Percentiles rank a stretch among this genome's conserved stretches.
These are phyloP conservation scores for Aplysina aerophoba DNA, from an alignment of 37 sponge, comb jelly and placozoan genomes.

Conservation along the genomic window DNA sequence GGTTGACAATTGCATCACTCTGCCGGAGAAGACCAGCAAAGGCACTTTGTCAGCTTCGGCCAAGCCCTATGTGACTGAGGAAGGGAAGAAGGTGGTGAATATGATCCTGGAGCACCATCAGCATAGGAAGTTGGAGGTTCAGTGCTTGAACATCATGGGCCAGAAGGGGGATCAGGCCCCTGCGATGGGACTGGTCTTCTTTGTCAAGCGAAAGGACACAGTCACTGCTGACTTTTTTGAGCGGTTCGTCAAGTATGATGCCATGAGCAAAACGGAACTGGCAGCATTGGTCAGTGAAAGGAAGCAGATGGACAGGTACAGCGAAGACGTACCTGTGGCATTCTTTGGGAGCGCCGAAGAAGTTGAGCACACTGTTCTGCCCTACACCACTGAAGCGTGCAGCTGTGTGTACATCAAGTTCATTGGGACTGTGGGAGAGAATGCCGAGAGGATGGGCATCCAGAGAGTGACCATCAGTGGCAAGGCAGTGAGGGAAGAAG, in stretches of 20 bases:
- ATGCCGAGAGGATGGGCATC: slow-evolving; percentile 49
- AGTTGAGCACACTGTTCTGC: not conserved
- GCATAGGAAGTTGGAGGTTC: not conserved
- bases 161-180: slow-evolving; percentile 27
- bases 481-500: not conserved
- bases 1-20: slow-evolving; percentile 21
- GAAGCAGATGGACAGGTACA: not conserved
- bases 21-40: not conserved
- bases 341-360: not conserved
- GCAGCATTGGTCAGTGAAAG: not conserved
- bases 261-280: slow-evolving; percentile 1
- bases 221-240: not conserved
- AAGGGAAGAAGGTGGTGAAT: slow-evolving; percentile 55
- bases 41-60: not conserved
- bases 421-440: not conserved
- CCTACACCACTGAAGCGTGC: not conserved
- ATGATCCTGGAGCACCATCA: slow-evolving; percentile 30
- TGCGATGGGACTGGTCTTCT: not conserved
- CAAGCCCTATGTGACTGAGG: slow-evolving; percentile 55
- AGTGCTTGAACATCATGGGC: not conserved
- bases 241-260: not conserved
- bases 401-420: slow-evolving; percentile 23
- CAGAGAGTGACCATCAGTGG: slow-evolving; percentile 54
- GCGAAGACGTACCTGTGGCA: not conserved
- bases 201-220: not conserved